A percentile compares a stretch with the other conserved stretches of the same genome.
phyloP scores from a whole-genome alignment of 1,140 invertebrate species.

The Leptopilina boulardi region DNA sequence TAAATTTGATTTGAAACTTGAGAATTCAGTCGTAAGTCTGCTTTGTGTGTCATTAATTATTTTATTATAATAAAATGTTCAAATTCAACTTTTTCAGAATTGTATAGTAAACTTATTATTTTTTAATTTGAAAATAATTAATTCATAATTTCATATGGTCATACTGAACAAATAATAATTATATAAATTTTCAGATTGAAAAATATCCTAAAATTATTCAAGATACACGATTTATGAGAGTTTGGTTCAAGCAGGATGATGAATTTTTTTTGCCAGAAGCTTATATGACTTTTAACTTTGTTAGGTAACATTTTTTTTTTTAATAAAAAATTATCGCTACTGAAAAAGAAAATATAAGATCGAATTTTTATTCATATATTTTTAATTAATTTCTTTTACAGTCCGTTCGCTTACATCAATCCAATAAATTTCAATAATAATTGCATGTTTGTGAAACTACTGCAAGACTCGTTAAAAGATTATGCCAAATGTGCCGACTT shows the following conservation, averaged over 20 bases:
- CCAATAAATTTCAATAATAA: conserved; percentile 90
- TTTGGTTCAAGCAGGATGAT: conserved; percentile 97
- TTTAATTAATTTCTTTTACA: conserved; percentile 72
- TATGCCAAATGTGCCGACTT: conserved; percentile 94
- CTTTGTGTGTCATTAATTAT: too few species aligned
- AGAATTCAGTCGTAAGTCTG: conserved; percentile 55
- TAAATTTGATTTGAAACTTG: conserved; percentile 86
- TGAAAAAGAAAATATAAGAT: too few species aligned
- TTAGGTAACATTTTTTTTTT: conserved; percentile 78
- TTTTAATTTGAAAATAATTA: conserved; percentile 23
- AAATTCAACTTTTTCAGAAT: too few species aligned
- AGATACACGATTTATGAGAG: conserved; percentile 85
- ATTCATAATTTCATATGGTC: neutral
- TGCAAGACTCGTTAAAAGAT: conserved; percentile 93
- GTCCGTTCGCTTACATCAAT: conserved; percentile 91
- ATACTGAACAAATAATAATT: too few species aligned
- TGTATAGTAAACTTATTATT: too few species aligned
- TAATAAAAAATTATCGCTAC: neutral
- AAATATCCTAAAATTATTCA: conserved; percentile 85
- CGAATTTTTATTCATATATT: conserved; percentile 39
- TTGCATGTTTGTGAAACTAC: conserved; percentile 88
- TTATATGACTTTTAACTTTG: conserved; percentile 86
- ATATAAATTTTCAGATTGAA: conserved; percentile 67
- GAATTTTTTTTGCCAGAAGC: conserved; percentile 94
- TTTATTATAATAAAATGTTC: conserved; percentile 41